Evolutionary conservation across 2,797 vertebrate species (phyloP).

Genomic region (Botia almorhae): DNA sequence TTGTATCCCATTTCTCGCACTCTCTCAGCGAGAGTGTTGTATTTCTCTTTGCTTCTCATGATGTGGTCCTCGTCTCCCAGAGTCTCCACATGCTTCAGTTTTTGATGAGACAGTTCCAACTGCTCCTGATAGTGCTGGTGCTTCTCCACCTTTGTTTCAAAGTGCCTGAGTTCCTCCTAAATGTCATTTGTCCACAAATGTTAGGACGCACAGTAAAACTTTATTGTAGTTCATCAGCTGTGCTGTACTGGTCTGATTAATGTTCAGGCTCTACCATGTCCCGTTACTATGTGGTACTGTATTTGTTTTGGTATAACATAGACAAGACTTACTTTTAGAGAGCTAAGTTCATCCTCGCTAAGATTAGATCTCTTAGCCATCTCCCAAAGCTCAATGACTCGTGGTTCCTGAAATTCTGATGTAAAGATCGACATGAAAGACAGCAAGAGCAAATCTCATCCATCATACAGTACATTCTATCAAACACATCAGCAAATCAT

Average conservation of each 20-base stretch:
- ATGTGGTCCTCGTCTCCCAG: constrained; percentile 89
- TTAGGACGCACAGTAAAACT: not conserved
- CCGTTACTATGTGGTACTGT: not conserved
- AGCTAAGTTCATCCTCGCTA: constrained; percentile 87
- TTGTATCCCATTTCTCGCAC: constrained; percentile 95
- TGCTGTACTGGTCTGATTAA: too few species aligned
- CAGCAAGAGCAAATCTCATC: not conserved
- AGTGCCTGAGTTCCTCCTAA: constrained; percentile 95
- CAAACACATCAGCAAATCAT: not conserved
- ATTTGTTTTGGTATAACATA: not conserved
- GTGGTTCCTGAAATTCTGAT: constrained; percentile 92
- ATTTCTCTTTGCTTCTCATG: constrained; percentile 87
- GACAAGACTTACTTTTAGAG: constrained; percentile 84
- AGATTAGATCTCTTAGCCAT: constrained; percentile 90
- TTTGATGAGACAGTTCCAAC: constrained; percentile 93
- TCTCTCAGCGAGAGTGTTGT: constrained; percentile 86
- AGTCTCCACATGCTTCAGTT: constrained; percentile 87
- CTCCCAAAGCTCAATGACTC: constrained; percentile 96
- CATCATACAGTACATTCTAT: not conserved
- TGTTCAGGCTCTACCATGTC: not conserved
- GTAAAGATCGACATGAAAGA: not conserved
- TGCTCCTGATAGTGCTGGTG: constrained; percentile 96
- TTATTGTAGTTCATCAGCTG: not conserved
- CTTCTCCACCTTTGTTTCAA: constrained; percentile 96
- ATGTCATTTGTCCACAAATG: not conserved